These are phyloP conservation scores for Petrocephalus schoutedeni DNA, from an alignment of 2,797 vertebrate species.

Conservation along the genomic window DNA sequence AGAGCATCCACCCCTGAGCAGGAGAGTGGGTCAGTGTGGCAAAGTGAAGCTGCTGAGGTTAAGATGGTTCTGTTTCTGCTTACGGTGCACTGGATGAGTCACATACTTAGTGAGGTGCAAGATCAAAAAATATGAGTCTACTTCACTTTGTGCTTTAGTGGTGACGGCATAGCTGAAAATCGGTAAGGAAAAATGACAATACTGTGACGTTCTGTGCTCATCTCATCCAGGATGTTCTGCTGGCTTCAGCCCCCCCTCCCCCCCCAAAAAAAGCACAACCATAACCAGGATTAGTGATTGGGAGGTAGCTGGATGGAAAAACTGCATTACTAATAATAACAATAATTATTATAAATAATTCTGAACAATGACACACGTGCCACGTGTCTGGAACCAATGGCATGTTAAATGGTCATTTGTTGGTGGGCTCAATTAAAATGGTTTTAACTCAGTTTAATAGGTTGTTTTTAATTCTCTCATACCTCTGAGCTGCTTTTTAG, in stretches of 20 bases:
- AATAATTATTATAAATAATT: constrained; percentile 2
- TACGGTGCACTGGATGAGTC: not conserved
- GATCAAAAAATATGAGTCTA: not conserved
- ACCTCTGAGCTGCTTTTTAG: not conserved
- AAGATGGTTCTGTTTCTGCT: not conserved
- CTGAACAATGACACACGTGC: not conserved
- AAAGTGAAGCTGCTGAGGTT: not conserved
- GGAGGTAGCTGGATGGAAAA: not conserved
- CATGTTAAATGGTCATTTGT: not conserved
- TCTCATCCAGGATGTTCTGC: not conserved
- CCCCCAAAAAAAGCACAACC: not conserved
- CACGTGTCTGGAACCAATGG: not conserved
- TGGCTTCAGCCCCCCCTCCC: not conserved
- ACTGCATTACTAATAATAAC: not conserved
- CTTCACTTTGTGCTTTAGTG: not conserved
- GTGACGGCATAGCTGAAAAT: not conserved
- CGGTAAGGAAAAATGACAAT: not conserved
- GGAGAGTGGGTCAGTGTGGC: not conserved
- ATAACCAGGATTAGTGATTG: not conserved
- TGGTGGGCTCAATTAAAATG: not conserved
- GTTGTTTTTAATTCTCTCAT: not conserved
- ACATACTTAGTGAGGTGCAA: not conserved
- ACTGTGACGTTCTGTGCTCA: not conserved
- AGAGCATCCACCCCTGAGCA: not conserved
- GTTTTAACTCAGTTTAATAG: not conserved